phyloP scores from a whole-genome alignment of 2,888 invertebrate genomes.

The Lithosia quadra region DNA sequence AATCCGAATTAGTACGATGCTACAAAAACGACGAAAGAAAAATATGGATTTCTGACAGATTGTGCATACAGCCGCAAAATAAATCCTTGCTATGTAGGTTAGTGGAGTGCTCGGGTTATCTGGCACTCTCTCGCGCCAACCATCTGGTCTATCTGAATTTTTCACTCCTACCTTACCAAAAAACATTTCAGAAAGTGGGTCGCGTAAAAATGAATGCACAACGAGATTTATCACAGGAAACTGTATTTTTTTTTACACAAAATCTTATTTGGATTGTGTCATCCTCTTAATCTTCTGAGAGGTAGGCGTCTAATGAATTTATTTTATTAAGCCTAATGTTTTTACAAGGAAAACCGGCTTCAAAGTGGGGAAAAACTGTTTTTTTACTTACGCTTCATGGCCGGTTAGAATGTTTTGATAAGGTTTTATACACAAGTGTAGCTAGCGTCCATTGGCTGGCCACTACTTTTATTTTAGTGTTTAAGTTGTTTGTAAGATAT shows the following conservation, averaged over 20 bases:
- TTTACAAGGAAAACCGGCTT: slow-evolving; percentile 15
- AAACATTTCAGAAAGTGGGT: slow-evolving; percentile 56
- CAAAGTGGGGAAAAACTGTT: not conserved
- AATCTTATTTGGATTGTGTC: slow-evolving; percentile 49
- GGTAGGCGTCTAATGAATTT: slow-evolving; percentile 35
- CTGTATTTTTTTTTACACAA: slow-evolving; percentile 37
- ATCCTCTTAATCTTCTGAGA: slow-evolving; percentile 37
- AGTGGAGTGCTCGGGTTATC: slow-evolving; percentile 51
- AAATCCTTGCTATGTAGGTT: slow-evolving; percentile 49
- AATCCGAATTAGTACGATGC: not conserved
- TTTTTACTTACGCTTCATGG: slow-evolving; percentile 10
- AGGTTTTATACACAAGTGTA: not conserved
- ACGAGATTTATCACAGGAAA: slow-evolving; percentile 37
- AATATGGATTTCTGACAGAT: slow-evolving; percentile 14
- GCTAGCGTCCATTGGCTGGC: not conserved
- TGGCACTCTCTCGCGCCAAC: slow-evolving; percentile 50
- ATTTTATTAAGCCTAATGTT: slow-evolving; percentile 26
- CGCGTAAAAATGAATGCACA: slow-evolving; percentile 49
- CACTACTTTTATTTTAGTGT: not conserved
- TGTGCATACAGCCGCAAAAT: slow-evolving; percentile 31
- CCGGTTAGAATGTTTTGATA: slow-evolving; percentile 9
- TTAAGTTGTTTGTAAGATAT: too few relatives aligned
- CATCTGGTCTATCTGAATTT: slow-evolving; percentile 60
- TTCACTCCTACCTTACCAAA: slow-evolving; percentile 58
- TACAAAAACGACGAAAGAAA: not conserved